Conservation (phyloP, 2,888 invertebrate species). For the Heterodera filipjevi region DNA sequence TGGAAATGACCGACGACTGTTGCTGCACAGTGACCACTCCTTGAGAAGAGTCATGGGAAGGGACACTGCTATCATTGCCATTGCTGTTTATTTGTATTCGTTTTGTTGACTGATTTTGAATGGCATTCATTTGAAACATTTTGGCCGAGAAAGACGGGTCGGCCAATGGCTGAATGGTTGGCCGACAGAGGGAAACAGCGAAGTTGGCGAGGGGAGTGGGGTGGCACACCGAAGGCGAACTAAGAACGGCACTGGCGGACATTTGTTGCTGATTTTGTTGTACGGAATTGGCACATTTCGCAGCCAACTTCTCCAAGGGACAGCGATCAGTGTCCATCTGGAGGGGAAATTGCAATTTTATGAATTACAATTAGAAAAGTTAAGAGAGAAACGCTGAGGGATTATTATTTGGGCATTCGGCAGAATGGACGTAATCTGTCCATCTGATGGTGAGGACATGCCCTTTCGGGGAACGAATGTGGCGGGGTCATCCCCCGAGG, state of each 20-base stretch:
- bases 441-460: slow-evolving; percentile 15
- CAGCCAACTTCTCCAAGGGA: not conserved
- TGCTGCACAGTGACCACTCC: not conserved
- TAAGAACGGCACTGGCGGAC: not conserved
- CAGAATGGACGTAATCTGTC: not conserved
- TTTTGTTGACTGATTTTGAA: not conserved
- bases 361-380: not conserved
- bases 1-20: not conserved
- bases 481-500: slow-evolving; percentile 2
- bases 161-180: not conserved
- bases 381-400: not conserved
- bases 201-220: not conserved
- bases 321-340: not conserved
- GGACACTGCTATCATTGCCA: not conserved
- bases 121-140: slow-evolving; percentile 8
- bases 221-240: not conserved
- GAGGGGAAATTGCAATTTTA: not conserved
- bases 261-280: not conserved
- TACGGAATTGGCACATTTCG: not conserved
- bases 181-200: not conserved
- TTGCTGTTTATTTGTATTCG: not conserved
- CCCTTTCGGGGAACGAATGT: slow-evolving; percentile 14
- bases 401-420: not conserved
- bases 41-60: not conserved
- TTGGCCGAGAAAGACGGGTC: slow-evolving; percentile 10